Evolutionary conservation across 2,113 vertebrate genomes (phyloP).

Genomic region (Notechis scutatus): DNA sequence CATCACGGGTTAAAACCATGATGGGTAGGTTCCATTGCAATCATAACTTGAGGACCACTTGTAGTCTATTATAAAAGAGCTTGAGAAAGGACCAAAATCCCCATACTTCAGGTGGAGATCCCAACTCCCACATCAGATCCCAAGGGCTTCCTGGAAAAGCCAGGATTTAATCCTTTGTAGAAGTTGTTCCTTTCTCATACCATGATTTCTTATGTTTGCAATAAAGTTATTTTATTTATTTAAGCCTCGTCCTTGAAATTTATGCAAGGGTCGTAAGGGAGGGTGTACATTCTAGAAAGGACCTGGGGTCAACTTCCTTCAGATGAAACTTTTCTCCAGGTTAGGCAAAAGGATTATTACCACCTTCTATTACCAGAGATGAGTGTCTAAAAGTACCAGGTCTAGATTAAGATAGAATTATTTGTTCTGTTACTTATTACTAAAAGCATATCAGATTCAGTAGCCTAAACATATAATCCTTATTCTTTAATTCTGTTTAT

Average conservation of each 20-base stretch:
- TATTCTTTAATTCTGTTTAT: background rate
- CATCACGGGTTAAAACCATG: too few relatives aligned
- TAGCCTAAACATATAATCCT: background rate
- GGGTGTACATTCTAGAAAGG: background rate
- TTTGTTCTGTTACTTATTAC: background rate
- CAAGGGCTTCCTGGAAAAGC: background rate
- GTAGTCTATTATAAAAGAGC: too few relatives aligned
- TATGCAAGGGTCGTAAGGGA: background rate
- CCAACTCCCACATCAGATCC: too few relatives aligned
- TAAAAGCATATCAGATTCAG: background rate
- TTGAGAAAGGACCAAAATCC: too few relatives aligned
- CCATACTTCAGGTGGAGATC: too few relatives aligned
- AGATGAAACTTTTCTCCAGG: background rate
- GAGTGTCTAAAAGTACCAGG: background rate
- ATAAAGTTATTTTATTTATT: background rate
- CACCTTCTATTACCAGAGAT: background rate
- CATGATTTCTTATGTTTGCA: too few relatives aligned
- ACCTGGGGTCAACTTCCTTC: background rate
- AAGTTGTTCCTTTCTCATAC: too few relatives aligned
- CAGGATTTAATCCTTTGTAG: too few relatives aligned
- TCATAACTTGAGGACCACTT: too few relatives aligned
- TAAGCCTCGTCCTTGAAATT: background rate
- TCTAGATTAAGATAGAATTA: background rate
- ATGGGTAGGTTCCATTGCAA: too few relatives aligned
- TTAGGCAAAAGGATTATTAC: background rate